Conservation (phyloP, 2,888 invertebrate species). For the Baccha elongata region DNA sequence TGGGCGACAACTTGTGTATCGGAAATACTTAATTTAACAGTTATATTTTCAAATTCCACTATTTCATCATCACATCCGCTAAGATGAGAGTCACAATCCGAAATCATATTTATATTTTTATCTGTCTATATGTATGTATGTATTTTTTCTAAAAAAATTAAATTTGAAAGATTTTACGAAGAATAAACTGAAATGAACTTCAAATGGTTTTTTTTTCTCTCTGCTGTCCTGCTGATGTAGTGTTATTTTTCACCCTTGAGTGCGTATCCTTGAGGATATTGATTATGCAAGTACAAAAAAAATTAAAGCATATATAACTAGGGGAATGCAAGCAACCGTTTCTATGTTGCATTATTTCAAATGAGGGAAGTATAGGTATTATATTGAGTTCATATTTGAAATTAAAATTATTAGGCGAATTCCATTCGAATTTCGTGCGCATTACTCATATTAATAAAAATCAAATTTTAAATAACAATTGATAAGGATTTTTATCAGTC, state of each 20-base stretch:
- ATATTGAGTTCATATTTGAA: background rate
- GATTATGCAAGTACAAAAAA: conserved; percentile 53
- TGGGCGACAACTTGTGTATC: conserved; percentile 80
- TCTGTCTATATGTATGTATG: too few species aligned
- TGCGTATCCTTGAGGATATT: conserved; percentile 66
- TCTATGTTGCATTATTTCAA: conserved; percentile 47
- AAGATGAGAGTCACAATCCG: background rate
- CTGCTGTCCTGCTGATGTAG: background rate
- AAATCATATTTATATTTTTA: conserved; percentile 34
- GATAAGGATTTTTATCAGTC: too few species aligned
- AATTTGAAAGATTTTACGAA: conserved; percentile 10
- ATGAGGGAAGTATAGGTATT: background rate
- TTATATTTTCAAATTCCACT: conserved; percentile 79
- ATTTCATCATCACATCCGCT: conserved; percentile 72
- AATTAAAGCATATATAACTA: background rate
- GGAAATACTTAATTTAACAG: conserved; percentile 81
- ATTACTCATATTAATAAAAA: too few species aligned
- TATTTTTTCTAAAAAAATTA: background rate
- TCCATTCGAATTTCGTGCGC: too few species aligned
- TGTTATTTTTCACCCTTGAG: background rate
- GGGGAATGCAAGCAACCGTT: conserved; percentile 53
- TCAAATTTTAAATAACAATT: too few species aligned
- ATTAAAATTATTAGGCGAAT: background rate
- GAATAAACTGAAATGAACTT: background rate
- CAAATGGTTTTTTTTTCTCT: background rate